Conservation (phyloP, 2,113 vertebrate species). For the Thamnaconus septentrionalis region DNA sequence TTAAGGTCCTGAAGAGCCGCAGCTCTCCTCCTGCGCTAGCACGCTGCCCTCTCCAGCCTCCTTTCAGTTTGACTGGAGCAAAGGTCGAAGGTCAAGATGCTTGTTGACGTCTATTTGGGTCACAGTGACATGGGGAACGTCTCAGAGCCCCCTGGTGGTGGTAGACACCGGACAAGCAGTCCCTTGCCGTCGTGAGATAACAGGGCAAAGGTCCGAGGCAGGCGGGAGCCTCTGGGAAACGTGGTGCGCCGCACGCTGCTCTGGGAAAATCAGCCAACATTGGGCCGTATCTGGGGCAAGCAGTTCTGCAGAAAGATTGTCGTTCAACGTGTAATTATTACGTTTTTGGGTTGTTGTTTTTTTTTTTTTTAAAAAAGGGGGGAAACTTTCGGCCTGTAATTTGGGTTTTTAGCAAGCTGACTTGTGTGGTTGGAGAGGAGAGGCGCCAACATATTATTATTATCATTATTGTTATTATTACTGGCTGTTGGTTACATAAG, state of each 20-base stretch:
- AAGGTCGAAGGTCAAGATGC: conserved; percentile 27
- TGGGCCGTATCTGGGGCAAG: conserved; percentile 28
- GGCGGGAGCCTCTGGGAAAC: conserved; percentile 28
- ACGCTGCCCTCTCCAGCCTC: neutral
- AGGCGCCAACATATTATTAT: conserved; percentile 29
- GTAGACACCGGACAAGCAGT: neutral
- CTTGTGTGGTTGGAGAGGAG: conserved; percentile 25
- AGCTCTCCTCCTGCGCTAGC: neutral
- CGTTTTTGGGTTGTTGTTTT: conserved; percentile 32
- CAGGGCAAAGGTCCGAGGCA: conserved; percentile 33
- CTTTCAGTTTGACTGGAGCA: neutral
- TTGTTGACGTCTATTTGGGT: conserved; percentile 19
- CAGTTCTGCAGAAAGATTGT: too few relatives aligned
- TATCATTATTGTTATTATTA: neutral
- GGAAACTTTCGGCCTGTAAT: conserved; percentile 43
- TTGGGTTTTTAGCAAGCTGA: conserved; percentile 48
- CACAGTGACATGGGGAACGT: conserved; percentile 20
- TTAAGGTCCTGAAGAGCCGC: conserved; percentile 5
- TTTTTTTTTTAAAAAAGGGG: conserved; percentile 41
- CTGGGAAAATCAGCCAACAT: neutral
- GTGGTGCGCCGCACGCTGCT: conserved; percentile 24
- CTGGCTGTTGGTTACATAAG: conserved; percentile 16
- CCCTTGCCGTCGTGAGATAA: conserved; percentile 16
- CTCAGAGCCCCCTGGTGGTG: conserved; percentile 1
- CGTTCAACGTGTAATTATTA: neutral